Base-by-base conservation (phyloP, 2,797 vertebrate genomes). In the Semotilus atromaculatus region DNA sequence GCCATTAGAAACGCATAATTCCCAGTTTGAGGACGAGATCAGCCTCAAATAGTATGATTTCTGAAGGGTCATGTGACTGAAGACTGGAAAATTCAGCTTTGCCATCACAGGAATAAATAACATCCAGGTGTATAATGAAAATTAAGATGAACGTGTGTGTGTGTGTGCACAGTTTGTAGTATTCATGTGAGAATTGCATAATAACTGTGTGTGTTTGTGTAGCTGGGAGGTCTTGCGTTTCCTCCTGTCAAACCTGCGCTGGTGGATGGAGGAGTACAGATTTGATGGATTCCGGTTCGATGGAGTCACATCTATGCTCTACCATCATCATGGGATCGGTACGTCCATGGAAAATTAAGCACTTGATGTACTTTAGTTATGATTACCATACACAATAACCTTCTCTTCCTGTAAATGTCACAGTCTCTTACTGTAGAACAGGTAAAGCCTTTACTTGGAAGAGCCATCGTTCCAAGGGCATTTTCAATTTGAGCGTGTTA, bases 161-260 rank as follows among this genome's bases (percentile, higher is more conserved):
- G 31, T 19, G 48, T 51, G 48, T 48, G 53, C 53, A 55, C 51
- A 55, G 53, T 23, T 23, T 58, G 23, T 58, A 55, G 21, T 23
- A 38, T 60, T 40, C 48, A 51, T 55, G 31, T 76, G 6, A 55
- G 36, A 76, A 66, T 9, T n/a, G 10, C 26, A 26, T 70, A 73
- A 45, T 40, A 43, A 55, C 3, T 5, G 0, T 77, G n/a, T 85
- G 3, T 91, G 64, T 89, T 84, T 86, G 53, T 84, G 9, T 91
- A 99, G 98, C 92, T 99, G 98, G 98, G 98, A 99, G 94, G 98
- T 99, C 85, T 90, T 97, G 93, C 94, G 98, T 36, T 99, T 99
- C 91, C 95, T 99, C 64, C 93, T 99, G 79, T 99, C 98, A 23
- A 99, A 99, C 90, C 90, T 99, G 92, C 96, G 98, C 90, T 99